Evolutionary conservation across 2,113 vertebrate genomes (phyloP).

Genomic region (Cyanoderma ruficeps): DNA sequence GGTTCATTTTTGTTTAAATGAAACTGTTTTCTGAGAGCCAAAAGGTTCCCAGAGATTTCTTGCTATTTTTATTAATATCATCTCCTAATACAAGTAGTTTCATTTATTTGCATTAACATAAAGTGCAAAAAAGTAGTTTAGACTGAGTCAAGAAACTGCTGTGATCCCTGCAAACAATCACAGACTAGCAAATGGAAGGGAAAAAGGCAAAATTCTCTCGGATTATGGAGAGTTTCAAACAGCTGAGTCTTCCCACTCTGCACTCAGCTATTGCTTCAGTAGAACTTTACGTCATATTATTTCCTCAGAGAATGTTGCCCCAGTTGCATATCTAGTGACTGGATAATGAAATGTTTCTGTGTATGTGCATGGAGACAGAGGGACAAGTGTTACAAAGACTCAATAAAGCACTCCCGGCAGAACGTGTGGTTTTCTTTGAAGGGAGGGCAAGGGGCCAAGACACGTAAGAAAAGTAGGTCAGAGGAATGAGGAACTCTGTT

Average conservation of each 20-base stretch:
- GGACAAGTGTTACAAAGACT: not conserved
- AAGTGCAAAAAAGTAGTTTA: not conserved
- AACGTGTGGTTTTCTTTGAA: not conserved
- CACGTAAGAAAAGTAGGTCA: not conserved
- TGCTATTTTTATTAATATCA: not conserved
- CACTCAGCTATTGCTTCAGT: not conserved
- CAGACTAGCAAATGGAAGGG: not conserved
- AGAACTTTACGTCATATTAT: not conserved
- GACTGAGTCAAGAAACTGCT: not conserved
- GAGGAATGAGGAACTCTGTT: not conserved
- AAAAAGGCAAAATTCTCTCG: not conserved
- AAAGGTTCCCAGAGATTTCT: not conserved
- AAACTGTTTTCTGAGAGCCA: not conserved
- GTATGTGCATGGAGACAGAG: not conserved
- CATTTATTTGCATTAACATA: not conserved
- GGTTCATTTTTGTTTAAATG: not conserved
- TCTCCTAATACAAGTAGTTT: not conserved
- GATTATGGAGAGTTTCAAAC: not conserved
- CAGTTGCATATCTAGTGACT: not conserved
- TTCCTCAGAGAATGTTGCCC: constrained; percentile 26
- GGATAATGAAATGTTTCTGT: not conserved
- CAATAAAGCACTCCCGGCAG: not conserved
- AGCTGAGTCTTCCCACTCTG: not conserved
- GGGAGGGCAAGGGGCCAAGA: not conserved
- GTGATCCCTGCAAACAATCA: not conserved